Conservation (phyloP, 2,113 vertebrate genomes). For the Cryptotis parvus region DNA sequence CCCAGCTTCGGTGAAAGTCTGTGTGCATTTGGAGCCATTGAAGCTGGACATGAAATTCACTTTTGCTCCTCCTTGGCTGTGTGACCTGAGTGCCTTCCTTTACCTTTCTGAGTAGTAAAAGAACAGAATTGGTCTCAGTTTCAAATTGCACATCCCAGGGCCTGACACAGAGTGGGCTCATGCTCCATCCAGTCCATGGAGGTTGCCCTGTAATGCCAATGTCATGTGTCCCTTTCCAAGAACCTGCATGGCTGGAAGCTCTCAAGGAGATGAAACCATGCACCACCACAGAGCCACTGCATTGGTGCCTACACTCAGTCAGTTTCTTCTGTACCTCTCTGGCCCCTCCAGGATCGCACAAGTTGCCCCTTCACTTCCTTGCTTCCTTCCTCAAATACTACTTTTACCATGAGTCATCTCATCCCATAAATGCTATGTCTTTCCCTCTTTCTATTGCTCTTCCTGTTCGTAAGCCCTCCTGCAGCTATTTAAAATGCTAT, state of each 20-base stretch:
- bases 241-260: not conserved
- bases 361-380: not conserved
- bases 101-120: not conserved
- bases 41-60: not conserved
- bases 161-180: not conserved
- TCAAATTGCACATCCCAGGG: no score
- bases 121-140: not conserved
- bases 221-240: not conserved
- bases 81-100: not conserved
- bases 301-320: fast-evolving
- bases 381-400: not conserved
- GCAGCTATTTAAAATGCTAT: not conserved
- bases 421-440: not conserved
- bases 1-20: not conserved
- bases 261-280: not conserved
- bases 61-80: not conserved
- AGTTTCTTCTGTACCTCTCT: no score
- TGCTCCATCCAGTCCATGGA: not conserved
- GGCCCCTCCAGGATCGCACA: not conserved
- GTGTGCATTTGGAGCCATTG: not conserved
- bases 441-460: not conserved
- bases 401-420: not conserved
- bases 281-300: not conserved
- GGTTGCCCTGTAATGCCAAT: not conserved
- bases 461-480: not conserved